A percentile compares a stretch with the other conserved stretches of the same genome.
Conservation (phyloP, 2,113 vertebrate genomes). For the Chascanopsetta lugubris region DNA sequence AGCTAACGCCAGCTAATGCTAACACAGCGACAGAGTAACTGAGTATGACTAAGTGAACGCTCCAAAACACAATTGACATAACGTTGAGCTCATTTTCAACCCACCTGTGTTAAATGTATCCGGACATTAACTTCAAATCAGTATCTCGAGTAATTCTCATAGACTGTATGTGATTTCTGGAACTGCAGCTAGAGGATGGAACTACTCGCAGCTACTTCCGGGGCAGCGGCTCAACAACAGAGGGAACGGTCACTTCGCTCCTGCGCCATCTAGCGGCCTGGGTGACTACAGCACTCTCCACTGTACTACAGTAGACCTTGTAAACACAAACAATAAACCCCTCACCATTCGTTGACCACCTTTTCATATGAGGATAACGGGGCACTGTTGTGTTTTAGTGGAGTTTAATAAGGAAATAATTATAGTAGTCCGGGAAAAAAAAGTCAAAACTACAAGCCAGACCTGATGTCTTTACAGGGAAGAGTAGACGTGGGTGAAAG, state of each 20-base stretch:
- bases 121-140: neutral
- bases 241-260: neutral
- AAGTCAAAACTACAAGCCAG: neutral
- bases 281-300: neutral
- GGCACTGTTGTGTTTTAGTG: too few relatives aligned
- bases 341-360: too few relatives aligned
- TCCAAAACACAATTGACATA: neutral
- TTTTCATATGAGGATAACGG: too few relatives aligned
- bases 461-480: neutral
- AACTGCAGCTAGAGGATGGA: neutral
- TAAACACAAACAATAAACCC: neutral
- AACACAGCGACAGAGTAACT: neutral
- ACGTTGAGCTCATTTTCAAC: neutral
- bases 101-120: neutral
- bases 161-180: neutral
- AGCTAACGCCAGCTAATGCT: constrained; percentile 43
- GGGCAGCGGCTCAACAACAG: constrained; percentile 34
- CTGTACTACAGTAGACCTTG: too few relatives aligned
- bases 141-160: neutral
- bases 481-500: constrained; percentile 9
- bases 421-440: too few relatives aligned
- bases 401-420: too few relatives aligned
- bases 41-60: neutral
- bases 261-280: constrained; percentile 19
- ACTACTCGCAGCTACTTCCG: constrained; percentile 18